Evolutionary conservation across 2,888 invertebrate genomes (phyloP).

Genomic region (Ceramica pisi): DNA sequence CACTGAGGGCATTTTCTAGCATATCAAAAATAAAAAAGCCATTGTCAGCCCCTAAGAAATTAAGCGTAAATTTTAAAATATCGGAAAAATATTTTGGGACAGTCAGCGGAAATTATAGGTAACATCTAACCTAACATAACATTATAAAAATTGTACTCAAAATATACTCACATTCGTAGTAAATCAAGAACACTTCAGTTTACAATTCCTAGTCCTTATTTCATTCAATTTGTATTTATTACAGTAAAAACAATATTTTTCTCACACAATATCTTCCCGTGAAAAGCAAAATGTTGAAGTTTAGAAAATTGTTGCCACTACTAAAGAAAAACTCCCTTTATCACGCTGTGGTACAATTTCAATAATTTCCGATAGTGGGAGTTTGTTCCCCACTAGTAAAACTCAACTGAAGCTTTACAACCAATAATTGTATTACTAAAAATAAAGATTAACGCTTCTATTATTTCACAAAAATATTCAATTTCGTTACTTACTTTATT

Average conservation of each 20-base stretch:
- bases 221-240: slow-evolving; percentile 56
- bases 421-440: too few relatives aligned
- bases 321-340: slow-evolving; percentile 24
- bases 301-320: slow-evolving; percentile 55
- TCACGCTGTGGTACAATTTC: too few relatives aligned
- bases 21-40: slow-evolving; percentile 82
- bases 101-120: slow-evolving; percentile 86
- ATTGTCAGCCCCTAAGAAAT: slow-evolving; percentile 86
- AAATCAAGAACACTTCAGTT: slow-evolving; percentile 61
- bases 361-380: not conserved
- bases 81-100: slow-evolving; percentile 80
- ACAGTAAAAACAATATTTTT: slow-evolving; percentile 51
- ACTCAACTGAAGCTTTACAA: not conserved
- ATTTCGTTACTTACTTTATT: not conserved
- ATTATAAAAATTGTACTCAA: slow-evolving; percentile 67
- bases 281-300: slow-evolving; percentile 69
- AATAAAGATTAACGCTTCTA: accelerated
- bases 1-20: slow-evolving; percentile 69
- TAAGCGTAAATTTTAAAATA: slow-evolving; percentile 81
- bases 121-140: slow-evolving; percentile 88
- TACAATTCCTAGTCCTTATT: slow-evolving; percentile 58
- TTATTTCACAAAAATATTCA: not conserved
- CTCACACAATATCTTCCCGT: slow-evolving; percentile 55
- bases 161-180: slow-evolving; percentile 80
- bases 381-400: not conserved